Evolutionary conservation across 2,113 vertebrate genomes (phyloP).

Genomic region (Pongo abelii): DNA sequence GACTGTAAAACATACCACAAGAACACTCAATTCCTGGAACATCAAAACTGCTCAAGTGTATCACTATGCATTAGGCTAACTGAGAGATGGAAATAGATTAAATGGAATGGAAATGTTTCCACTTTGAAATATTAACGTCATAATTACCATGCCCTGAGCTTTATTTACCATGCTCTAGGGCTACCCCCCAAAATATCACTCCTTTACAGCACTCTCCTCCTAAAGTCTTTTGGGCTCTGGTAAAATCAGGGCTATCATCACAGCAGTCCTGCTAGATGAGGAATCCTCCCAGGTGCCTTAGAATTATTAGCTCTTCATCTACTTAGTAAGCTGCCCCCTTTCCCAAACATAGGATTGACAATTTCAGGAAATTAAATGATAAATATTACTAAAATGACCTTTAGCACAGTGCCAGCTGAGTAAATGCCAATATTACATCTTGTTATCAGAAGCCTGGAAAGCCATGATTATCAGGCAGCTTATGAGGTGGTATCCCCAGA

Average conservation of each 20-base stretch:
- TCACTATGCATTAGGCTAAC: background rate
- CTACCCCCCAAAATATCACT: background rate
- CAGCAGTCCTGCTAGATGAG: background rate
- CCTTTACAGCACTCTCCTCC: background rate
- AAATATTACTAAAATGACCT: slow-evolving; percentile 65
- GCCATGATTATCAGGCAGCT: background rate
- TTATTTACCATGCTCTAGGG: background rate
- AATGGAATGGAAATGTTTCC: slow-evolving; percentile 63
- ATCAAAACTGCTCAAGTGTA: background rate
- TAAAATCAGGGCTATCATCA: background rate
- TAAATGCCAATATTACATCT: background rate
- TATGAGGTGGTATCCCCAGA: background rate
- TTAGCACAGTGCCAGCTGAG: slow-evolving; percentile 15
- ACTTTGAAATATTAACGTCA: slow-evolving; percentile 62
- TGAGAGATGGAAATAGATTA: slow-evolving; percentile 50
- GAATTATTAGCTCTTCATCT: slow-evolving; percentile 40
- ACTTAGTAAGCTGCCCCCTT: slow-evolving; percentile 21
- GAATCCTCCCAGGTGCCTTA: background rate
- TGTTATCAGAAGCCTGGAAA: background rate
- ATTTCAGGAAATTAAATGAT: slow-evolving; percentile 65
- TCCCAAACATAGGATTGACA: background rate
- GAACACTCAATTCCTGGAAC: background rate
- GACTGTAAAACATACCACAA: background rate
- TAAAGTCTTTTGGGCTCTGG: background rate
- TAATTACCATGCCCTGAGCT: slow-evolving; percentile 44